Base-by-base conservation (phyloP, 2,888 invertebrate species). In the Scaptodrosophila latifasciaeformis region DNA sequence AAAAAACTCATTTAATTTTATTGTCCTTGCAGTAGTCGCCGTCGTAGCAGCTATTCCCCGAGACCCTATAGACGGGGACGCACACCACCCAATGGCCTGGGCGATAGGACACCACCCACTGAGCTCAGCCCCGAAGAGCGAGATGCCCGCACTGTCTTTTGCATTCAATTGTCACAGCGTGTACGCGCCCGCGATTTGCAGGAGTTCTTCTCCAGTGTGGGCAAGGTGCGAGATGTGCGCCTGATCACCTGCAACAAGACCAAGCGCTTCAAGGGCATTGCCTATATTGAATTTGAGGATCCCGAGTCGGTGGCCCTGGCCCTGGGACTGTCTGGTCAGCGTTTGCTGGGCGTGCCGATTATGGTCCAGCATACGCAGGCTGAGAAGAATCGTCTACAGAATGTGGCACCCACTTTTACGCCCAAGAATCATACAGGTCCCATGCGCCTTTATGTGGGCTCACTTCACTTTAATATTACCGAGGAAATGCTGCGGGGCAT, bases 171-270 rank as follows among this genome's bases (percentile, higher is more conserved):
- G 53, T 96, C 97, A 52, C 96, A 97, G 82, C 90, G 95, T 72
- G 97, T 97, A 81, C 90, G 96, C 71, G 96, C 94, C 50, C 91
- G 96, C 66, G 99, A 99, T 86, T 88, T 99, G 62, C 97, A 99
- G 87, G 99, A 99, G 87, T 99, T 99, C 87, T 99, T 99, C 87
- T 97, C 97, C 21, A 95, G 97, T 59, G 98, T 99, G 56, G 99
- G 99, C 39, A 97, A 97, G 90, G 97, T 97, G 54, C 91, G 97
- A 72, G 99, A 99, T 88, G 99, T 99, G 15, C 90, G 99, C 80
- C 92, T 99, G 72, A 99, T 99, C 54, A 97, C 97, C 52, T 99
- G 99, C 87, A 99, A 98, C 87, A 98, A 99, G 87, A 99, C 99
- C 0, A 91, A 99, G 82, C 89, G 99, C 67, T 99, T 99, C 82